Evolutionary conservation across 2,888 invertebrate species (phyloP), one percentile per base, ranked within the genome.

Genomic region (Pristionchus entomophagus): DNA sequence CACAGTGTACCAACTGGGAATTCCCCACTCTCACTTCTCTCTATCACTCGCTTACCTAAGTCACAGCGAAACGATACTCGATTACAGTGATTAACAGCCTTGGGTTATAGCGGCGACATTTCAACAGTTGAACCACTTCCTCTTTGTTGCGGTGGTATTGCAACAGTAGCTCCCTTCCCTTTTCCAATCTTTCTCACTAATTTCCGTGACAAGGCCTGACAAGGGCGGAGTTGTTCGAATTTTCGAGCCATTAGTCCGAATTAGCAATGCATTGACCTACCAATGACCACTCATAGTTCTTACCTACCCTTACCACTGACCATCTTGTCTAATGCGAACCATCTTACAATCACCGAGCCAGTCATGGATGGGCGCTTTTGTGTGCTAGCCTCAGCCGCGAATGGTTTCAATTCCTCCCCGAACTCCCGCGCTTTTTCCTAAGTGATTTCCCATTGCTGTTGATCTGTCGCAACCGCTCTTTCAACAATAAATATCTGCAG

Each of bases 311-410:
- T 38, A 38, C 12, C 19, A n/a, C 45, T 45, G 26, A 45, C 73
- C 38, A 65, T 65, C 65, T 65, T 65, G 73, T 73, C 73, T 73
- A 73, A 73, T 73, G 41, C 73, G 73, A 73, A 45, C 73, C 45
- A n/a, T 41, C 41, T 41, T 73, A 45, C 41, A 41, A 73, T 73
- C 73, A 73, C n/a, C n/a, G n/a, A n/a, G 35, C 35, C 19, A 14
- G 73, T 26, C 73, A 10, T 35, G 73, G 73, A 45, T 45, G n/a
- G 45, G 3, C 73, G 73, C n/a, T 8, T 73, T 73, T 73, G 73
- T 73, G 45, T 73, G 73, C 73, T 73, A 73, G 41, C 41, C 38
- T 2, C 19, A 29, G 38, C 17, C 38, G 56, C 56, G 56, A 56
- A 5, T 17, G 22, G 22, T 56, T 56, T 56, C 22, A 56, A 56